Conservation (phyloP, 1,140 invertebrate genomes). For the Lordiphosa mommai region DNA sequence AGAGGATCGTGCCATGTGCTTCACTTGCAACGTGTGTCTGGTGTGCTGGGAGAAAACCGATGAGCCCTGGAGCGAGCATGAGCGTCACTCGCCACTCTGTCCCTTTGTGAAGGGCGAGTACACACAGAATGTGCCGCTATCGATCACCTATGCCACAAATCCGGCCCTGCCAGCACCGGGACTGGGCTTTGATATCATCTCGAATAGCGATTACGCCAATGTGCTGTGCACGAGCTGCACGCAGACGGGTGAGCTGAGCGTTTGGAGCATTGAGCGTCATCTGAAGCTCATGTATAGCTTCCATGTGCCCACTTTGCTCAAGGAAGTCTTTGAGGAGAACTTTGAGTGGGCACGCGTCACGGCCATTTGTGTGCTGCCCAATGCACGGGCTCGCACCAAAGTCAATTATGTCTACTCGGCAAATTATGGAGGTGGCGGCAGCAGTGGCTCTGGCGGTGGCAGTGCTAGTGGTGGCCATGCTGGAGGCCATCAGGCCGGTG, state of each 20-base stretch:
- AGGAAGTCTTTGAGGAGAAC: constrained; percentile 67
- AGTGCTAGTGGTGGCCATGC: constrained; percentile 21
- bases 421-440: constrained; percentile 33
- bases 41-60: constrained; percentile 98
- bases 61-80: constrained; percentile 97
- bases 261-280: constrained; percentile 88
- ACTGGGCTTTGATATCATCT: constrained; percentile 81
- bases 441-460: constrained; percentile 16
- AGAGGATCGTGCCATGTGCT: constrained; percentile 96
- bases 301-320: constrained; percentile 62
- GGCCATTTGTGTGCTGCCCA: constrained; percentile 72
- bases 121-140: constrained; percentile 96
- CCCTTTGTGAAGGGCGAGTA: constrained; percentile 96
- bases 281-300: constrained; percentile 81
- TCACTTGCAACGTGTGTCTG: constrained; percentile 94
- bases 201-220: constrained; percentile 83
- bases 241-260: constrained; percentile 81
- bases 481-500: constrained; percentile 16
- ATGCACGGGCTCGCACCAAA: constrained; percentile 65
- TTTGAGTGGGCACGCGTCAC: constrained; percentile 69
- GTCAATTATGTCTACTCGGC: constrained; percentile 62
- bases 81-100: constrained; percentile 94
- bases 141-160: constrained; percentile 92
- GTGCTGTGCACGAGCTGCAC: constrained; percentile 85
- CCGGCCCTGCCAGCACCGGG: constrained; percentile 84